Evolutionary conservation across 1,140 invertebrate species (phyloP).

Genomic region (Neodiprion lecontei): DNA sequence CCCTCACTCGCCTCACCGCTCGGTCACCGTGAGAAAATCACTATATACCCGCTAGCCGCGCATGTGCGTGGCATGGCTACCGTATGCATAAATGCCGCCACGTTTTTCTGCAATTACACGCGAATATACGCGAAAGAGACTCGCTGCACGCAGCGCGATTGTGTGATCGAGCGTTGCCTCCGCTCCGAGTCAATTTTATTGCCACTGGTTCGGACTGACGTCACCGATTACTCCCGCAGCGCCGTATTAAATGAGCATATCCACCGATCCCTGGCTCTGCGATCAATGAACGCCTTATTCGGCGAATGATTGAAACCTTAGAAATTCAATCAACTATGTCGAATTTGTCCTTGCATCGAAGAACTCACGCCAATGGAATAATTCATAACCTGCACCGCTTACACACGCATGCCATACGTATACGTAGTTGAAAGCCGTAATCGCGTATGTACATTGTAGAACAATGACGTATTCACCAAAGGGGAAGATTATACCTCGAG

Average conservation of each 20-base stretch:
- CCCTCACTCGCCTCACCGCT: constrained; percentile 26
- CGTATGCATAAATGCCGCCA: constrained; percentile 22
- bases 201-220: not conserved
- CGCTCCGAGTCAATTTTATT: not conserved
- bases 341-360: not conserved
- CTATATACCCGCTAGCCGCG: constrained; percentile 24
- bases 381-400: too few relatives aligned
- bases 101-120: constrained; percentile 18
- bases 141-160: not conserved
- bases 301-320: not conserved
- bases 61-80: constrained; percentile 5
- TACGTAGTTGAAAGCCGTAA: too few relatives aligned
- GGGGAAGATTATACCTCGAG: too few relatives aligned
- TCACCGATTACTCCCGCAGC: not conserved
- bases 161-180: not conserved
- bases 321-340: not conserved
- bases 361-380: too few relatives aligned
- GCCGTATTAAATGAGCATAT: not conserved
- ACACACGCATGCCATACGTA: too few relatives aligned
- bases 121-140: constrained; percentile 7
- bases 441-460: too few relatives aligned
- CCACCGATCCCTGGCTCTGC: not conserved
- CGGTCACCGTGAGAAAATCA: constrained; percentile 34
- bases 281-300: not conserved
- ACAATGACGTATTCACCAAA: too few relatives aligned